Evolutionary conservation across 2,113 vertebrate species (phyloP).

Genomic region (Sula dactylatra): DNA sequence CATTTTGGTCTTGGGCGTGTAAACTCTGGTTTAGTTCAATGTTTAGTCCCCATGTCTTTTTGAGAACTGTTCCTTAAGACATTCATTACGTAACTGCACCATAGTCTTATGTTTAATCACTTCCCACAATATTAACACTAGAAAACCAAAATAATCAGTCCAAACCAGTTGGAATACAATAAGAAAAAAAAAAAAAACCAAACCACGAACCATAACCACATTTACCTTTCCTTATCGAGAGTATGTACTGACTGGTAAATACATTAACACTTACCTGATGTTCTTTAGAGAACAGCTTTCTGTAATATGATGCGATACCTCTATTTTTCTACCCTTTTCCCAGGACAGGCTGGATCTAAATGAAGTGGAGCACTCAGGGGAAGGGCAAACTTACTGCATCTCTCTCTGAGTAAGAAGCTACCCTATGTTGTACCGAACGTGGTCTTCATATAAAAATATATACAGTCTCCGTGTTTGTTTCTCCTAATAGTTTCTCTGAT

Average conservation of each 20-base stretch:
- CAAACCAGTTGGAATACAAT: neutral
- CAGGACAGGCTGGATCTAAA: constrained; percentile 27
- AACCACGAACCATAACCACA: neutral
- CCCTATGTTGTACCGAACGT: constrained; percentile 41
- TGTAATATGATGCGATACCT: neutral
- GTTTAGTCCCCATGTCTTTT: neutral
- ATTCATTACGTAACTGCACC: neutral
- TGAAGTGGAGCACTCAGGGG: constrained; percentile 25
- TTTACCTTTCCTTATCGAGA: neutral
- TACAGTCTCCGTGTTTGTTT: constrained; percentile 51
- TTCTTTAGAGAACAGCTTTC: constrained; percentile 27
- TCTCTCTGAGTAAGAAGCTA: constrained; percentile 59
- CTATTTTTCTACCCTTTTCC: constrained; percentile 44
- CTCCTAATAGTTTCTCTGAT: constrained; percentile 65
- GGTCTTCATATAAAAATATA: constrained; percentile 43
- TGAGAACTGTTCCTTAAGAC: neutral
- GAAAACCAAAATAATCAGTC: neutral
- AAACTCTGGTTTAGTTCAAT: neutral
- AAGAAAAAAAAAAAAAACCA: neutral
- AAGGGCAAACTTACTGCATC: constrained; percentile 50
- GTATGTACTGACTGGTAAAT: neutral
- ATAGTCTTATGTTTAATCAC: neutral
- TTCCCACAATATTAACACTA: neutral
- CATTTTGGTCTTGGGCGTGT: neutral
- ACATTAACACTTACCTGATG: constrained; percentile 51